Percentiles rank a stretch among this genome's conserved stretches.
Evolutionary conservation across 2,888 invertebrate species (phyloP).

Genomic region (Drosophila prolongata): DNA sequence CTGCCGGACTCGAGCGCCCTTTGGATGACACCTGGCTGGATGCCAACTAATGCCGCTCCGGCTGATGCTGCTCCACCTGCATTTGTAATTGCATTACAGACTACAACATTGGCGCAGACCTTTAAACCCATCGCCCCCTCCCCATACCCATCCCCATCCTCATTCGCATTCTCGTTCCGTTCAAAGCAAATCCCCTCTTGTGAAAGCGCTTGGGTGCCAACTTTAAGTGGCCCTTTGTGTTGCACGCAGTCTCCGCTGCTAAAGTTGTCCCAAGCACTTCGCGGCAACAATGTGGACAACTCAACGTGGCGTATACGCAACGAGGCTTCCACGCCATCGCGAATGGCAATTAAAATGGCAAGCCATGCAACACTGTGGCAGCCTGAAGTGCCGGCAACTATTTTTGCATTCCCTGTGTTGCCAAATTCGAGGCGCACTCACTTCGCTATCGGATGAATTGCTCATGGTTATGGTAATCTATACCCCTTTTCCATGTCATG

Average conservation of each 20-base stretch:
- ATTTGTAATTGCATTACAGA: conserved; percentile 75
- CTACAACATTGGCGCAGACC: conserved; percentile 37
- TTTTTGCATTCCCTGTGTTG: conserved; percentile 43
- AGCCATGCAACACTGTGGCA: conserved; percentile 52
- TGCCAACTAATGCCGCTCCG: conserved; percentile 39
- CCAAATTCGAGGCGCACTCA: conserved; percentile 13
- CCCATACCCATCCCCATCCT: background rate
- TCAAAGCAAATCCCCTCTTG: conserved; percentile 69
- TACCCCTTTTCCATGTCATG: background rate
- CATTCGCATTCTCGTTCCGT: conserved; percentile 37
- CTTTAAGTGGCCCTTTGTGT: conserved; percentile 76
- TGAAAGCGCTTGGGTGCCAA: conserved; percentile 42
- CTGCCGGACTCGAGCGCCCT: conserved; percentile 10
- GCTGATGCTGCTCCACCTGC: conserved; percentile 46
- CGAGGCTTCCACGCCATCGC: conserved; percentile 22
- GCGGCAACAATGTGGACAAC: conserved; percentile 51
- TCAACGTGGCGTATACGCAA: conserved; percentile 44
- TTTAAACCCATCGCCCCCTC: conserved; percentile 4
- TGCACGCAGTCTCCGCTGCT: conserved; percentile 29
- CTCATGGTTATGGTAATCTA: conserved; percentile 4
- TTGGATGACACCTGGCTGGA: conserved; percentile 64
- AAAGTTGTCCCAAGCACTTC: conserved; percentile 38
- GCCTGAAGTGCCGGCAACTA: conserved; percentile 47
- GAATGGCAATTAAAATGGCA: conserved; percentile 47
- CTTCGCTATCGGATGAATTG: conserved; percentile 8